Evolutionary conservation across 2,888 invertebrate species (phyloP).

Genomic region (Epirrhoe alternata): DNA sequence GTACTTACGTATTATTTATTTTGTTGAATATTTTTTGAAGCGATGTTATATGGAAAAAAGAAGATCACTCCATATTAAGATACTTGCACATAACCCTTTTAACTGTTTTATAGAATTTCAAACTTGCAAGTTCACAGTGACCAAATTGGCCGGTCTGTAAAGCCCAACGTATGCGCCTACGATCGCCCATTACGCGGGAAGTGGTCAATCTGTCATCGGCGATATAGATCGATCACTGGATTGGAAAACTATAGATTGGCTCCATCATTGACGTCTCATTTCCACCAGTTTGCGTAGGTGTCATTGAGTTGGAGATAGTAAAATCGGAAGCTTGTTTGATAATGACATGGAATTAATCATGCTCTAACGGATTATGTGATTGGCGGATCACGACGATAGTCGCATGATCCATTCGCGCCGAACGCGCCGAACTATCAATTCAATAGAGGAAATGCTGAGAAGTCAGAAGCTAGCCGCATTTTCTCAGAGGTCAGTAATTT

Average conservation of each 20-base stretch:
- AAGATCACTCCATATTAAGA: not conserved
- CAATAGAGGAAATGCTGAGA: too few species aligned
- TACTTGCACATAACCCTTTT: not conserved
- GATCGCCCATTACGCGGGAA: conserved; percentile 50
- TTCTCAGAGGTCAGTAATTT: too few species aligned
- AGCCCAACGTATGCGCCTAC: conserved; percentile 32
- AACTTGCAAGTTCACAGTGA: not conserved
- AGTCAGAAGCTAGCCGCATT: too few species aligned
- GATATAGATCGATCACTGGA: conserved; percentile 59
- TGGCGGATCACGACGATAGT: too few species aligned
- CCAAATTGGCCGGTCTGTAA: conserved; percentile 29
- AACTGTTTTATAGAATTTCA: not conserved
- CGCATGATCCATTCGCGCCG: too few species aligned
- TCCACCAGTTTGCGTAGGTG: conserved; percentile 26
- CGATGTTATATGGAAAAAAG: not conserved
- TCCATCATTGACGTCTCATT: conserved; percentile 36
- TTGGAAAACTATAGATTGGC: conserved; percentile 43
- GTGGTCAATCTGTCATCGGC: conserved; percentile 60
- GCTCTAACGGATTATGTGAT: not conserved
- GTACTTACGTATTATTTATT: not conserved
- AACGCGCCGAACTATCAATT: too few species aligned
- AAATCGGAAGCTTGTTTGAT: conserved; percentile 2
- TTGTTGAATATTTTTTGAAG: not conserved
- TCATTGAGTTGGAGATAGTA: conserved; percentile 22
- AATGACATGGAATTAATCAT: not conserved